phyloP scores from a whole-genome alignment of 1,140 invertebrate genomes.

The Campoletis sonorensis region DNA sequence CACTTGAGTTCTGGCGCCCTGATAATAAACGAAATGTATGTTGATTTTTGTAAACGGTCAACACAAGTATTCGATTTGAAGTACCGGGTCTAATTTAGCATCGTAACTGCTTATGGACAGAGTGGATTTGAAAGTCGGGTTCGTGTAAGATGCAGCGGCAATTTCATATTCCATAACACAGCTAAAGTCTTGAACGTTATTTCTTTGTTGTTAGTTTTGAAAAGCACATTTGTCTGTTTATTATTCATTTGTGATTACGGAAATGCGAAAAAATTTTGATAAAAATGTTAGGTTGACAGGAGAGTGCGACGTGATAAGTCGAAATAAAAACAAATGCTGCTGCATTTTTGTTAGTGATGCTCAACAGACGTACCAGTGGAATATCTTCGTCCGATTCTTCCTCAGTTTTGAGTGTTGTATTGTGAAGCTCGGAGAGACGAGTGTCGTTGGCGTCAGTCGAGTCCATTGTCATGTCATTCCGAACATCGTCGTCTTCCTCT shows the following conservation, averaged over 20 bases:
- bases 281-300: neutral
- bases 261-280: neutral
- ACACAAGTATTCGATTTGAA: neutral
- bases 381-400: conserved; percentile 86
- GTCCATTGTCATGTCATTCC: conserved; percentile 56
- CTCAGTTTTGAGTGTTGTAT: conserved; percentile 74
- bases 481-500: conserved; percentile 72
- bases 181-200: conserved; percentile 32
- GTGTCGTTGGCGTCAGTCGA: conserved; percentile 72
- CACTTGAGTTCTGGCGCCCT: conserved; percentile 52
- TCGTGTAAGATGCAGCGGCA: neutral
- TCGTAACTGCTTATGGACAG: conserved; percentile 15
- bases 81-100: conserved; percentile 10
- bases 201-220: neutral
- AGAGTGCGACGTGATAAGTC: conserved; percentile 3
- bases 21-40: neutral
- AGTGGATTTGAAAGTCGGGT: conserved; percentile 18
- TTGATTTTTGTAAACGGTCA: conserved; percentile 18
- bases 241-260: neutral
- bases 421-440: conserved; percentile 73
- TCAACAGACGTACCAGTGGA: conserved; percentile 80
- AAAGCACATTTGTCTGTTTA: neutral
- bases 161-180: conserved; percentile 17
- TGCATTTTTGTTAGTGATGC: neutral
- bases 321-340: conserved; percentile 41